Percentiles rank a stretch among this genome's conserved stretches.
Conservation (phyloP, 2,113 vertebrate genomes). For the Gymnorhina tibicen region DNA sequence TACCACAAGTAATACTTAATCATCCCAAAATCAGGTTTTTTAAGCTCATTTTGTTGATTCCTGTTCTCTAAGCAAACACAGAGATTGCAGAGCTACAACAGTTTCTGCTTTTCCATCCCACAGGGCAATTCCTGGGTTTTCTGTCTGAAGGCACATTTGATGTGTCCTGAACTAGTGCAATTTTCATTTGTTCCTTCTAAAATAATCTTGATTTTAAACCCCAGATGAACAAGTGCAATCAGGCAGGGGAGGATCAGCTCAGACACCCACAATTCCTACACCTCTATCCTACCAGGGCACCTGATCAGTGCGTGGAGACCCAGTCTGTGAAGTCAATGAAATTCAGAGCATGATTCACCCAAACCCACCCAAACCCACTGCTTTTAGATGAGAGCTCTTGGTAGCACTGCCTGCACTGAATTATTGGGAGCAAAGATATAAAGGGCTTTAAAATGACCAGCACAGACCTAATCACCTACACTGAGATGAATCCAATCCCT, state of each 20-base stretch:
- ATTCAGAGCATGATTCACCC: background rate
- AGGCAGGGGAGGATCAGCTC: background rate
- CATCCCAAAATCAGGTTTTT: background rate
- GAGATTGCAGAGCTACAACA: background rate
- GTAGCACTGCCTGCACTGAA: background rate
- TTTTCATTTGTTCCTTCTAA: background rate
- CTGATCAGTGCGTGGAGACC: background rate
- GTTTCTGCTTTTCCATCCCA: background rate
- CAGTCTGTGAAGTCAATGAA: background rate
- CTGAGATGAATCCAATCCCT: background rate
- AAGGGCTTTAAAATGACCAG: background rate
- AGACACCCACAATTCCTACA: rapidly evolving
- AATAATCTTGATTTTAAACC: background rate
- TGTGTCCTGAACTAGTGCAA: background rate
- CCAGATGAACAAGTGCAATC: background rate
- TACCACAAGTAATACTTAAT: background rate
- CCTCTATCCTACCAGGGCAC: background rate
- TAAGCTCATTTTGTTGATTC: background rate
- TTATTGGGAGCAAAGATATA: background rate
- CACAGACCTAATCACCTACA: background rate
- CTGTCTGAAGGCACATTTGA: background rate
- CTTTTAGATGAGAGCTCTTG: background rate
- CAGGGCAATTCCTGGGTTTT: background rate
- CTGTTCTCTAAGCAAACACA: background rate
- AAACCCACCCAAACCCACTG: background rate